Evolutionary conservation across 2,797 vertebrate genomes (phyloP).

Genomic region (Sandelia bainsii): DNA sequence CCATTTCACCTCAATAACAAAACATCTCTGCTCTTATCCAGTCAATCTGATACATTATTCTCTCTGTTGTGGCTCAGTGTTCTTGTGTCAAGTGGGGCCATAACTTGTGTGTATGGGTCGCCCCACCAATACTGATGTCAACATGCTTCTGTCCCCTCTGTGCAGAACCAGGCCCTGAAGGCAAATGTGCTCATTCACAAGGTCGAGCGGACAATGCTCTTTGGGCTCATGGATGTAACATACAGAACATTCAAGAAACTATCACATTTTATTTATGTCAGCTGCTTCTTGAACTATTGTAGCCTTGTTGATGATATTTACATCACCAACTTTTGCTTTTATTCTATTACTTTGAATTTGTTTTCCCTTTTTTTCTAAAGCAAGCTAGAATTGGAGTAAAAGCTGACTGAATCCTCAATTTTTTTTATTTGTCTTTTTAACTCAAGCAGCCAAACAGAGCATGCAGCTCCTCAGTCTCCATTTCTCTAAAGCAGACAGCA

Average conservation of each 20-base stretch:
- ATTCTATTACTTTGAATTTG: not conserved
- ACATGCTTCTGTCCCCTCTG: constrained; percentile 68
- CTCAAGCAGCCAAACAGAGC: constrained; percentile 37
- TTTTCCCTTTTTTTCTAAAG: not conserved
- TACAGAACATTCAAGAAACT: constrained; percentile 48
- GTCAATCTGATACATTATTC: constrained; percentile 5
- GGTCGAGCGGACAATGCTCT: constrained; percentile 69
- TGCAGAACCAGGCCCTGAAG: constrained; percentile 60
- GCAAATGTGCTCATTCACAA: constrained; percentile 75
- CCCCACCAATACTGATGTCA: constrained; percentile 69
- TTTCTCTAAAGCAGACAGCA: constrained; percentile 59
- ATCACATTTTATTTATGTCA: constrained; percentile 30
- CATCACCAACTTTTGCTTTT: constrained; percentile 7
- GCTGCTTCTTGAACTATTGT: constrained; percentile 5
- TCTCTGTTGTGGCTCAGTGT: constrained; percentile 47
- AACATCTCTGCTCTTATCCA: constrained; percentile 2
- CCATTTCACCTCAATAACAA: constrained; percentile 16
- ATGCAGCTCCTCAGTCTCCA: constrained; percentile 26
- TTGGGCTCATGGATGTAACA: constrained; percentile 61
- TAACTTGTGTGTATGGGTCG: constrained; percentile 62
- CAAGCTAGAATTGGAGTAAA: constrained; percentile 36
- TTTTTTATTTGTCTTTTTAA: not conserved
- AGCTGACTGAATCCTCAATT: constrained; percentile 32
- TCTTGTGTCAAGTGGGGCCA: constrained; percentile 77
- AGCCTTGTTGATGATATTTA: not conserved